These are phyloP conservation scores for Caenorhabditis inopinata DNA, from an alignment of 1,140 invertebrate species.

Conservation along the genomic window DNA sequence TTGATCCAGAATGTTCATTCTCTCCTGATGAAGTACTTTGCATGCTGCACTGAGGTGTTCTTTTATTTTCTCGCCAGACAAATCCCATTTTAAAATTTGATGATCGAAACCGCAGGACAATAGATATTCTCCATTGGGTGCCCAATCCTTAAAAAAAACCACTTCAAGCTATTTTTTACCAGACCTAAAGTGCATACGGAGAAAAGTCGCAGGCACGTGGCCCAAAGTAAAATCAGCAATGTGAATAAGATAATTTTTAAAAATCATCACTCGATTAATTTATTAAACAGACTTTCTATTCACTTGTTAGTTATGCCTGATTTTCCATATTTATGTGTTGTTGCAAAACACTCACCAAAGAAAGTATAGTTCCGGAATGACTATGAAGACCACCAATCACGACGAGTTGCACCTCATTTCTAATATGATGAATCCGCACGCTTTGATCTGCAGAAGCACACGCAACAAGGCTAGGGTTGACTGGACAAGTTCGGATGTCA, in stretches of 20 bases:
- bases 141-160: conserved; percentile 32
- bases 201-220: too few species aligned
- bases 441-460: not conserved
- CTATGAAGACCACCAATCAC: not conserved
- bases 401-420: not conserved
- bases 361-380: not conserved
- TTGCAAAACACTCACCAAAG: not conserved
- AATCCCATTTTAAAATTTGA: conserved; percentile 10
- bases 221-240: too few species aligned
- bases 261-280: too few species aligned
- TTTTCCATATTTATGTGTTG: too few species aligned
- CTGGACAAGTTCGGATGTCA: not conserved
- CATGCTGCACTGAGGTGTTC: not conserved
- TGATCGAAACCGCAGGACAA: conserved; percentile 21
- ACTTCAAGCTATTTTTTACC: not conserved
- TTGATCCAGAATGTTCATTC: too few species aligned
- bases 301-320: too few species aligned
- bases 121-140: not conserved
- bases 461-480: not conserved
- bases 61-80: not conserved
- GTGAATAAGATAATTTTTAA: too few species aligned
- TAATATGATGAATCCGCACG: not conserved
- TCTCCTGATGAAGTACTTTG: too few species aligned
- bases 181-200: too few species aligned
- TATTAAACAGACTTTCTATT: too few species aligned